Evolutionary conservation across 2,888 invertebrate species (phyloP).

Genomic region (Merodon equestris): DNA sequence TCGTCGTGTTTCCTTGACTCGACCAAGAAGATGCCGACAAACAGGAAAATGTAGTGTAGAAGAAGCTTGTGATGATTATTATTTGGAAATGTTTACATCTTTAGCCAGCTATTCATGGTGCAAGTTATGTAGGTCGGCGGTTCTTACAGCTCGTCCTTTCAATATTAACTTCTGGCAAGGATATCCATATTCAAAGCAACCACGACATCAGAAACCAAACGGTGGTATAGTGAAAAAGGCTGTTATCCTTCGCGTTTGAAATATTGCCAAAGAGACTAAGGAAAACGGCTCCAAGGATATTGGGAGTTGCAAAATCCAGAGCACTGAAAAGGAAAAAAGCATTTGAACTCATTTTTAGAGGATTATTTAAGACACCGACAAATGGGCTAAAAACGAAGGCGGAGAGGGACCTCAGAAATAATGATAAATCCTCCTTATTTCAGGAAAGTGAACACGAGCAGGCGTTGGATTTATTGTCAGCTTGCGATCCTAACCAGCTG

Average conservation of each 20-base stretch:
- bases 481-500: slow-evolving; percentile 18
- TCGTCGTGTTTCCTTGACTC: not conserved
- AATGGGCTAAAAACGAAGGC: not conserved
- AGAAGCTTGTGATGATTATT: slow-evolving; percentile 38
- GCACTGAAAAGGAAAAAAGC: slow-evolving; percentile 4
- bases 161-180: slow-evolving; percentile 51
- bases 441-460: not conserved
- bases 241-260: slow-evolving; percentile 34
- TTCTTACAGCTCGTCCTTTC: slow-evolving; percentile 2
- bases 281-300: slow-evolving; percentile 38
- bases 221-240: slow-evolving; percentile 8
- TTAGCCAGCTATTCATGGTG: slow-evolving; percentile 40
- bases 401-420: slow-evolving; percentile 12
- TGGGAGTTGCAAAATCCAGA: not conserved
- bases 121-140: slow-evolving; percentile 50
- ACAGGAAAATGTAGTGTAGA: not conserved
- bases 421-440: slow-evolving; percentile 25
- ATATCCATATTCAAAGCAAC: slow-evolving; percentile 42
- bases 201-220: slow-evolving; percentile 7
- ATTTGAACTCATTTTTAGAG: slow-evolving; percentile 37
- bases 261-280: slow-evolving; percentile 17
- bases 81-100: slow-evolving; percentile 45
- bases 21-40: not conserved
- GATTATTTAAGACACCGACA: slow-evolving; percentile 33
- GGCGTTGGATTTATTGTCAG: slow-evolving; percentile 26